Evolutionary conservation across 2,888 invertebrate species (phyloP).

Genomic region (Catocala fraxini): DNA sequence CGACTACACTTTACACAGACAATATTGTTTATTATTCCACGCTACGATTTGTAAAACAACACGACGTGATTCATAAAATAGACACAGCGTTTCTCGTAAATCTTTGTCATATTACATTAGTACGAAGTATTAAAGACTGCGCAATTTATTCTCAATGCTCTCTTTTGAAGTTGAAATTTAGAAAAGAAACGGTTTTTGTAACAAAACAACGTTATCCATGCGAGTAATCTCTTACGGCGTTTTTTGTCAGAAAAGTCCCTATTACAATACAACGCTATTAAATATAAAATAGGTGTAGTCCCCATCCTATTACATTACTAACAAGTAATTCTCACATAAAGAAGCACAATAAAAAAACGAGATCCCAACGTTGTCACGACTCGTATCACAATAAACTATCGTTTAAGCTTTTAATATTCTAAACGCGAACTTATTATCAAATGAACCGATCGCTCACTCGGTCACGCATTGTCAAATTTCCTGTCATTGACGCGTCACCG

Average conservation of each 20-base stretch:
- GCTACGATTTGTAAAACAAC: conserved; percentile 21
- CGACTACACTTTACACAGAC: conserved; percentile 14
- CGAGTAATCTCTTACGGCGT: conserved; percentile 39
- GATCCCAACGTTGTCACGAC: conserved; percentile 56
- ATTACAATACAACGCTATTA: conserved; percentile 40
- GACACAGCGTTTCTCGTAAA: conserved; percentile 17
- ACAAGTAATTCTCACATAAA: conserved; percentile 54
- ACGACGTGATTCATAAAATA: conserved; percentile 19
- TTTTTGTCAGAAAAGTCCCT: conserved; percentile 17
- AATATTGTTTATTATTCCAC: conserved; percentile 20
- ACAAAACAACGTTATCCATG: conserved; percentile 39
- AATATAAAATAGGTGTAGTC: conserved; percentile 29
- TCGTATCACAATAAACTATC: conserved; percentile 56
- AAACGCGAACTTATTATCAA: conserved; percentile 53
- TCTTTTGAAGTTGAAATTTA: conserved; percentile 41
- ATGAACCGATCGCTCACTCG: conserved; percentile 61
- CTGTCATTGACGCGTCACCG: conserved; percentile 54
- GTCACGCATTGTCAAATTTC: conserved; percentile 62
- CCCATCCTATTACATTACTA: conserved; percentile 44
- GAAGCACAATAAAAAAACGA: conserved; percentile 47
- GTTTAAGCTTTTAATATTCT: conserved; percentile 58
- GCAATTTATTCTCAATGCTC: conserved; percentile 25
- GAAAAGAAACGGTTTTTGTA: conserved; percentile 36
- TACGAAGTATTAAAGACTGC: conserved; percentile 28
- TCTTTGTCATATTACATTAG: conserved; percentile 15